A percentile compares a stretch with the other conserved stretches of the same genome.
Conservation (phyloP, 2,797 vertebrate species). For the Gymnothorax javanicus region DNA sequence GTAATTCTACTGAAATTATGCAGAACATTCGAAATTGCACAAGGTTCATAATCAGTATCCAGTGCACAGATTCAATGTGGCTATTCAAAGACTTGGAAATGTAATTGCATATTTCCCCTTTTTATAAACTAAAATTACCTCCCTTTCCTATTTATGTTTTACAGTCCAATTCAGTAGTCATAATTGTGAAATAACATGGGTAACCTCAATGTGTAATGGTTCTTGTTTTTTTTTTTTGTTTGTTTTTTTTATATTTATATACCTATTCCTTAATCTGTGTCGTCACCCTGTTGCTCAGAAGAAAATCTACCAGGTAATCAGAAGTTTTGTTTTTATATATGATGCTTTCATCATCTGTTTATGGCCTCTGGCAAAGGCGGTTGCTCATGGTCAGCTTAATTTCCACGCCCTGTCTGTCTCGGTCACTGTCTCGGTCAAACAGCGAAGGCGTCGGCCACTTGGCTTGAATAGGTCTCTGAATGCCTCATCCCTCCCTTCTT, state of each 20-base stretch:
- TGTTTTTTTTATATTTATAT: conserved; percentile 25
- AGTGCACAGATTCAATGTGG: not conserved
- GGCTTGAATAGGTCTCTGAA: not conserved
- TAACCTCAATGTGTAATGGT: conserved; percentile 32
- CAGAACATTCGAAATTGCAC: not conserved
- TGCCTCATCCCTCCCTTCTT: not conserved
- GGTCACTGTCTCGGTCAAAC: not conserved
- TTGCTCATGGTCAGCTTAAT: not conserved
- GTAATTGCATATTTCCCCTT: not conserved
- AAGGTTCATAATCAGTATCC: not conserved
- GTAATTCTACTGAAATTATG: conserved; percentile 4
- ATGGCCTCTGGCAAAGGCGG: not conserved
- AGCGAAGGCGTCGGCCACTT: not conserved
- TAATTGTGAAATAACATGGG: conserved; percentile 25
- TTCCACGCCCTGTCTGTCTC: not conserved
- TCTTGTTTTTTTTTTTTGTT: no score
- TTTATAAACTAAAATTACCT: conserved; percentile 15
- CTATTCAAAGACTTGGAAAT: not conserved
- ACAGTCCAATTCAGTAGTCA: not conserved
- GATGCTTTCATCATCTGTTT: not conserved
- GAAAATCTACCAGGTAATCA: not conserved
- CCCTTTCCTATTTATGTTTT: not conserved
- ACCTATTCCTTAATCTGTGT: not conserved
- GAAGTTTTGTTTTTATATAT: not conserved
- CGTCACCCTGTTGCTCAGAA: not conserved